Conservation (phyloP, 2,113 vertebrate species). For the Gavialis gangeticus region DNA sequence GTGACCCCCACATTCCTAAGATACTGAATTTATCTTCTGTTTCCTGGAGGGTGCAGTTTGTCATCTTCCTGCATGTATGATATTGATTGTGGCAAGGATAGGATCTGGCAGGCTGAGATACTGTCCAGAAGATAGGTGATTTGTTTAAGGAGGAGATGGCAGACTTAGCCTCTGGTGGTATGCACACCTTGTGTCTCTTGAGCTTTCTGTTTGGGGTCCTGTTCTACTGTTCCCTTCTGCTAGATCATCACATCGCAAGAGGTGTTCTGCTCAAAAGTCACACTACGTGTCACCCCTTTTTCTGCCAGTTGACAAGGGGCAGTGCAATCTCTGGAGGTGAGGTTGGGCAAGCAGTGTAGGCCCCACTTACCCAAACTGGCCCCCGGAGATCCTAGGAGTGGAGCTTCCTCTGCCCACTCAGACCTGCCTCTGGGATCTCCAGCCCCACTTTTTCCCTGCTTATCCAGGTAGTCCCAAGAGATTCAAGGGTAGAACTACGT, state of each 20-base stretch:
- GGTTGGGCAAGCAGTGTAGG: no score
- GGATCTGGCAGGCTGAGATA: neutral
- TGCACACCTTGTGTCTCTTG: neutral
- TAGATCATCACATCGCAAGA: neutral
- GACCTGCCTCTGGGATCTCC: no score
- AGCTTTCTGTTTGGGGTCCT: neutral
- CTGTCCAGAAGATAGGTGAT: neutral
- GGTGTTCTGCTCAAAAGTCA: neutral
- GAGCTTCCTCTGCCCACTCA: no score
- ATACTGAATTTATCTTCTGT: neutral
- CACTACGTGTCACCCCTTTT: no score
- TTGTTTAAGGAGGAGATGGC: neutral
- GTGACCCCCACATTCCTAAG: neutral
- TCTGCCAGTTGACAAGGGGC: no score
- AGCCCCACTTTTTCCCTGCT: no score
- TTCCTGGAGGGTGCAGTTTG: neutral
- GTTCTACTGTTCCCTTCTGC: neutral
- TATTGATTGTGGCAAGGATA: neutral
- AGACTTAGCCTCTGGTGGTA: neutral
- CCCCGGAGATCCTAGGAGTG: no score
- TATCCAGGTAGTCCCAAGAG: no score
- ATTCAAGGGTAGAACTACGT: no score
- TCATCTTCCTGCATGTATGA: neutral
- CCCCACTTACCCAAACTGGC: no score
- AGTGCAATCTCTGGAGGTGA: no score